phyloP scores from a whole-genome alignment of 2,888 invertebrate genomes.

The Luffia ferchaultella region DNA sequence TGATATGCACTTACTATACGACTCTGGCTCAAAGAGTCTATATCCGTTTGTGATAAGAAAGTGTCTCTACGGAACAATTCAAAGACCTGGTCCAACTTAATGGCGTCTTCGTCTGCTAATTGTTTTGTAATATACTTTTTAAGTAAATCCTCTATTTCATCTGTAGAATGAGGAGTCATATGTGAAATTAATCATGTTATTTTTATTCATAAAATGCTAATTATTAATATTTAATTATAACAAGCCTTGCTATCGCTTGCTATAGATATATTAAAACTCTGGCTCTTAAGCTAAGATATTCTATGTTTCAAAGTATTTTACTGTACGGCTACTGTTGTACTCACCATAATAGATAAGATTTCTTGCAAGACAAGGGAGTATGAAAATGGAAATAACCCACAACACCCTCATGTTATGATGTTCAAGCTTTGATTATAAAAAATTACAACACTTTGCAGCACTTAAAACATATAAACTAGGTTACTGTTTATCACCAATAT shows the following conservation, averaged over 20 bases:
- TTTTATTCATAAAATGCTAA: too few relatives aligned
- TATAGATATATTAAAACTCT: too few relatives aligned
- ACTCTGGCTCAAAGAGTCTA: constrained; percentile 18
- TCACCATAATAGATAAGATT: constrained; percentile 36
- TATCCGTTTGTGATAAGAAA: constrained; percentile 7
- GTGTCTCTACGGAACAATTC: constrained; percentile 31
- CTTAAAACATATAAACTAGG: background rate
- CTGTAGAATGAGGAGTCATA: too few relatives aligned
- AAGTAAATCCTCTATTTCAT: constrained; percentile 31
- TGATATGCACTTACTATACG: constrained; percentile 39
- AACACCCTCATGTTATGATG: constrained; percentile 36
- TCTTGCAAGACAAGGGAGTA: constrained; percentile 24
- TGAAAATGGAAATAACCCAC: constrained; percentile 25
- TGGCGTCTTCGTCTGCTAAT: constrained; percentile 26
- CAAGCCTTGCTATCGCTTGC: too few relatives aligned
- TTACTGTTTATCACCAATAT: background rate
- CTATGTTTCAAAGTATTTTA: too few relatives aligned
- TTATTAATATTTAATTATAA: too few relatives aligned
- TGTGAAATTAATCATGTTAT: too few relatives aligned
- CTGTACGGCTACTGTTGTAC: too few relatives aligned
- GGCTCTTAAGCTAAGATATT: too few relatives aligned
- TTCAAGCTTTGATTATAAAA: background rate
- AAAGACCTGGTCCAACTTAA: constrained; percentile 28
- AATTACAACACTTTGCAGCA: background rate
- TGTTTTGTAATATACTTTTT: constrained; percentile 30